A percentile compares a stretch with the other conserved stretches of the same genome.
Evolutionary conservation across 2,888 invertebrate species (phyloP).

Genomic region (Drosophila aldrichi): DNA sequence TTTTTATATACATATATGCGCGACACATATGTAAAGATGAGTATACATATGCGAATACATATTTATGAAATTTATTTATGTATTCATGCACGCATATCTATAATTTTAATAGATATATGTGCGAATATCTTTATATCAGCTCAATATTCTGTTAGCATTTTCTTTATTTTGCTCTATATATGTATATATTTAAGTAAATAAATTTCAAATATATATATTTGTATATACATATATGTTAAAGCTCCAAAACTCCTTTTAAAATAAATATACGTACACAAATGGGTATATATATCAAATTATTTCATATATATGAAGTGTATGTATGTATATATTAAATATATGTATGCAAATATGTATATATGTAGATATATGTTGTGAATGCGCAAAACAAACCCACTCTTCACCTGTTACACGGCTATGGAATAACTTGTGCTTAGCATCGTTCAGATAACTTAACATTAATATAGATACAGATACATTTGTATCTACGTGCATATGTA

Average conservation of each 20-base stretch:
- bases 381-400: constrained; percentile 72
- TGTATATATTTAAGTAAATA: background rate
- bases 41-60: constrained; percentile 35
- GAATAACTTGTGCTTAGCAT: constrained; percentile 33
- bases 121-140: background rate
- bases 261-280: background rate
- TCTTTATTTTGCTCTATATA: background rate
- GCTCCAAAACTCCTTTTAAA: constrained; percentile 10
- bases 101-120: constrained; percentile 25
- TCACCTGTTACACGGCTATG: constrained; percentile 72
- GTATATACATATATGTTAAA: constrained; percentile 2
- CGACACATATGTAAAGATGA: constrained; percentile 31
- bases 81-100: constrained; percentile 51
- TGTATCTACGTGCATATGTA: background rate
- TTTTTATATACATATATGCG: constrained; percentile 24
- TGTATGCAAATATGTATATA: background rate
- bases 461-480: constrained; percentile 6
- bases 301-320: background rate
- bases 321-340: background rate
- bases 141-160: constrained; percentile 4
- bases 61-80: constrained; percentile 45
- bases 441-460: constrained; percentile 29
- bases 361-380: constrained; percentile 46
- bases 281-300: background rate
- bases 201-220: background rate